Evolutionary conservation across 2,797 vertebrate genomes (phyloP).

Genomic region (Salmo trutta): DNA sequence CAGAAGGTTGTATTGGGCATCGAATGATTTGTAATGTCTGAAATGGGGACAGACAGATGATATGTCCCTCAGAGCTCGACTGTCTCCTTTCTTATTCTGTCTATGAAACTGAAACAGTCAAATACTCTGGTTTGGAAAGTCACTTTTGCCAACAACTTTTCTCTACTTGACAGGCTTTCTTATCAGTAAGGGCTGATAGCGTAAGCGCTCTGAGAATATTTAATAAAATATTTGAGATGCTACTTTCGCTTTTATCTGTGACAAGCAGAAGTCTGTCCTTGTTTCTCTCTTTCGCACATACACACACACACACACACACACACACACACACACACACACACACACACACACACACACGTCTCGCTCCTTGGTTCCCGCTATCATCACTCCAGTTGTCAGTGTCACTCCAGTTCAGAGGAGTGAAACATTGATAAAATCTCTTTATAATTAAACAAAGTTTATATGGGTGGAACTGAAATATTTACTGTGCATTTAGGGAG

Average conservation of each 20-base stretch:
- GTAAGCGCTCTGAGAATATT: constrained; percentile 32
- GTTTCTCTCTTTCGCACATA: constrained; percentile 3
- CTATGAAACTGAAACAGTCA: not conserved
- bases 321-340: too few species aligned
- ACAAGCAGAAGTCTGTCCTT: constrained; percentile 1
- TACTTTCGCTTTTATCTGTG: constrained; percentile 26
- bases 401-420: not conserved
- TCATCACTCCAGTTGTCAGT: not conserved
- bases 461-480: not conserved
- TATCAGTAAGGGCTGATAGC: constrained; percentile 18
- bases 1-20: not conserved
- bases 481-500: not conserved
- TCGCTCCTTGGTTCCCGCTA: not conserved
- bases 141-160: not conserved
- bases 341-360: constrained; percentile 1
- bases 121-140: constrained; percentile 7
- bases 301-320: not conserved
- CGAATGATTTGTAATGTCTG: not conserved
- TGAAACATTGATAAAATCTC: not conserved
- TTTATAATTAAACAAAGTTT: not conserved
- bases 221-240: constrained; percentile 35
- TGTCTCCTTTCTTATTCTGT: not conserved
- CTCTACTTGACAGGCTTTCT: constrained; percentile 1
- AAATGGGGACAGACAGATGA: not conserved
- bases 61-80: not conserved